Conservation (phyloP, 2,113 vertebrate genomes). For the Bos javanicus region DNA sequence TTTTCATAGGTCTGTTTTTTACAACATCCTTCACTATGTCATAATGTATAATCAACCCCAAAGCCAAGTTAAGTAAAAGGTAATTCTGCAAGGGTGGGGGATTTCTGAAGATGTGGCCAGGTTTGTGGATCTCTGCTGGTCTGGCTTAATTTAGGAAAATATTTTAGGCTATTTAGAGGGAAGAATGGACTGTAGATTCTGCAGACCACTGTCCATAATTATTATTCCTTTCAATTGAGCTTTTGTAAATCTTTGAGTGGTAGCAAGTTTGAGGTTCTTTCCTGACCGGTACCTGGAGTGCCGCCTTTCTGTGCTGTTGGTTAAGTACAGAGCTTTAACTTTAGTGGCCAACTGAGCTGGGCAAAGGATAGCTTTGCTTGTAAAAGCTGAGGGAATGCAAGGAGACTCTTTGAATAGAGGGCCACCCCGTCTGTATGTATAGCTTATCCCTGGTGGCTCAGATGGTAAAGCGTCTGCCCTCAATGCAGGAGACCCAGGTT, state of each 20-base stretch:
- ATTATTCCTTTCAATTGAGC: conserved; percentile 31
- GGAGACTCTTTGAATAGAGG: neutral
- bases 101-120: conserved; percentile 42
- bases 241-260: conserved; percentile 14
- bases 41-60: neutral
- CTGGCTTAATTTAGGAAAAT: conserved; percentile 56
- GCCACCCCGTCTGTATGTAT: too few species aligned
- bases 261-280: neutral
- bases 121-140: conserved; percentile 29
- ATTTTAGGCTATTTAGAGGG: conserved; percentile 47
- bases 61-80: conserved; percentile 57
- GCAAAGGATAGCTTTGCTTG: neutral
- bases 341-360: neutral
- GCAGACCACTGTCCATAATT: conserved; percentile 14
- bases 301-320: neutral
- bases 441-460: neutral
- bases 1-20: conserved; percentile 46
- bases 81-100: neutral
- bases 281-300: neutral
- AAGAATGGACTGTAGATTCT: conserved; percentile 32
- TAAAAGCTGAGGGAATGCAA: neutral
- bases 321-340: neutral
- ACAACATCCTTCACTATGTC: conserved; percentile 56
- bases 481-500: neutral
- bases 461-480: neutral